phyloP scores from a whole-genome alignment of 2,113 vertebrate species.

The Junco hyemalis region DNA sequence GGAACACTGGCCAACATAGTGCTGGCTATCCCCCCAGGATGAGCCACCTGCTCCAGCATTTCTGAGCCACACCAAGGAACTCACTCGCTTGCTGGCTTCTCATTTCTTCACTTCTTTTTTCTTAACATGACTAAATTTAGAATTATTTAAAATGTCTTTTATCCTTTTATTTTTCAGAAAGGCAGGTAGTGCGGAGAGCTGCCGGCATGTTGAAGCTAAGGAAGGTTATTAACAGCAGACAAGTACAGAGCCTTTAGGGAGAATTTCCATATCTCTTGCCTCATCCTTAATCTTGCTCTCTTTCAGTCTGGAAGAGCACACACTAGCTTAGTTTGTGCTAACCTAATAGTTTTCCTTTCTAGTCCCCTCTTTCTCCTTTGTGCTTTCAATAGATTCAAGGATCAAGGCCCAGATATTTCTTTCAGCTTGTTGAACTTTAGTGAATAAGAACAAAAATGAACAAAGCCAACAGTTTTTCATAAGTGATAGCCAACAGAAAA shows the following conservation, averaged over 20 bases:
- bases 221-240: conserved; percentile 9
- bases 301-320: conserved; percentile 6
- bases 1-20: background rate
- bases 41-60: background rate
- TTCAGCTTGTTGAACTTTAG: conserved; percentile 17
- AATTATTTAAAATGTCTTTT: conserved; percentile 4
- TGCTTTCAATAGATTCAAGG: conserved; percentile 24
- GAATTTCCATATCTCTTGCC: background rate
- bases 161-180: background rate
- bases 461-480: conserved; percentile 49
- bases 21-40: background rate
- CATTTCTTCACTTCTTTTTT: background rate
- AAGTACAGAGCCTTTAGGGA: background rate
- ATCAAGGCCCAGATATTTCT: conserved; percentile 44
- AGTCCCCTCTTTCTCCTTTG: background rate
- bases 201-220: background rate
- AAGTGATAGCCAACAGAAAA: conserved; percentile 58
- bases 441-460: conserved; percentile 33
- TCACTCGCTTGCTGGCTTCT: background rate
- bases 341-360: conserved; percentile 9
- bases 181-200: background rate
- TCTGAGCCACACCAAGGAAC: background rate
- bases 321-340: background rate
- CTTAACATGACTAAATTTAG: background rate
- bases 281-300: background rate